Percentiles rank a stretch among this genome's conserved stretches.
Evolutionary conservation across 37 sponge, comb jelly and placozoan species (phyloP).

Genomic region (Cliona cf. orientalis): DNA sequence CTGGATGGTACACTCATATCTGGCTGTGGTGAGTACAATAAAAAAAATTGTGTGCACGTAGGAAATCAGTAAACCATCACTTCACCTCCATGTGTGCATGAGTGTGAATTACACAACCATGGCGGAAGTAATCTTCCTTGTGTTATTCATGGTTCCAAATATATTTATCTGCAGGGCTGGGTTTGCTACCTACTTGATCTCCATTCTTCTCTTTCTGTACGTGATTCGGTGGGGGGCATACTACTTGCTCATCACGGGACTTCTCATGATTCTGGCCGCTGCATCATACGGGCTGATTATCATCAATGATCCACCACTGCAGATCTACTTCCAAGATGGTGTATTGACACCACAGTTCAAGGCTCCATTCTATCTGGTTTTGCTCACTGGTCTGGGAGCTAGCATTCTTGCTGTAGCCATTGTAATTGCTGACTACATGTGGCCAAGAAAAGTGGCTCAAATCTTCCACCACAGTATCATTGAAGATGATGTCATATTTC

Average conservation of each 20-base stretch:
- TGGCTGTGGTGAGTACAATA: slow-evolving; percentile 69
- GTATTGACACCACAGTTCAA: slow-evolving; percentile 32
- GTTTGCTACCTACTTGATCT: slow-evolving; percentile 42
- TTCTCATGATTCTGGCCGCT: slow-evolving; percentile 35
- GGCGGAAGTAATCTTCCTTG: neutral
- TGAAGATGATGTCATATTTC: slow-evolving; percentile 21
- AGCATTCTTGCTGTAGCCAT: neutral
- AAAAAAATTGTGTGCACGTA: neutral
- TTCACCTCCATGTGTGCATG: too few relatives aligned
- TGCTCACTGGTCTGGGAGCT: slow-evolving; percentile 50
- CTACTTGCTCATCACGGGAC: slow-evolving; percentile 44
- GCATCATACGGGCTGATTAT: slow-evolving; percentile 36
- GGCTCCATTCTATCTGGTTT: slow-evolving; percentile 45
- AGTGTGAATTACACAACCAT: neutral
- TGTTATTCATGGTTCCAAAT: neutral
- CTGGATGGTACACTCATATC: slow-evolving; percentile 83
- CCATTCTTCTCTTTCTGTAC: slow-evolving; percentile 40
- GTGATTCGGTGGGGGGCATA: slow-evolving; percentile 32
- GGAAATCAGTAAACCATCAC: neutral
- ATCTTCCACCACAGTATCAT: slow-evolving; percentile 43
- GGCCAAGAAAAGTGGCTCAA: slow-evolving; percentile 15
- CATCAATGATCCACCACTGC: slow-evolving; percentile 41
- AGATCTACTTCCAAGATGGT: slow-evolving; percentile 53
- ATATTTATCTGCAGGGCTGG: slow-evolving; percentile 23
- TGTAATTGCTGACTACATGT: neutral